Evolutionary conservation across 2,888 invertebrate species (phyloP).

Genomic region (Ectemnius lituratus): DNA sequence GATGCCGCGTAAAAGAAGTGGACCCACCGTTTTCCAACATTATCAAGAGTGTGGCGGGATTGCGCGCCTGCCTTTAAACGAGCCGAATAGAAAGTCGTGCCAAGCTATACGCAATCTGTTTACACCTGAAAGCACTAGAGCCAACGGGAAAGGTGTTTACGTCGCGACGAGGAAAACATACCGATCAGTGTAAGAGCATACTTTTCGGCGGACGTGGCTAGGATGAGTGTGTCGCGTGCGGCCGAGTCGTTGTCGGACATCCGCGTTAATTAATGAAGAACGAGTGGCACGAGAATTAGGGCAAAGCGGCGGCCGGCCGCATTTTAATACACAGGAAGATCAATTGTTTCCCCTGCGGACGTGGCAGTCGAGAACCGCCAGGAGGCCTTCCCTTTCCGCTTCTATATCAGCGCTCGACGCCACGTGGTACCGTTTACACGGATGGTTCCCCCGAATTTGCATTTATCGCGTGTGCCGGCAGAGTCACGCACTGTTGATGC

Average conservation of each 20-base stretch:
- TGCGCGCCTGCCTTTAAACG: not conserved
- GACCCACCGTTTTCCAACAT: not conserved
- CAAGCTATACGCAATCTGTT: not conserved
- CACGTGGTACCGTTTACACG: slow-evolving; percentile 68
- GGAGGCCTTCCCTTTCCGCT: slow-evolving; percentile 24
- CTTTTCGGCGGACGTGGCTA: slow-evolving; percentile 9
- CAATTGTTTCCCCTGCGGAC: slow-evolving; percentile 37
- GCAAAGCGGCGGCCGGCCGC: slow-evolving; percentile 28
- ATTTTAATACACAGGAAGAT: slow-evolving; percentile 45
- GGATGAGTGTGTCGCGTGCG: slow-evolving; percentile 25
- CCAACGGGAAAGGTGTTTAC: not conserved
- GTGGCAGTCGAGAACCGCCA: slow-evolving; percentile 19
- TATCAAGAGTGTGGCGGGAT: not conserved
- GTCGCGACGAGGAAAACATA: not conserved
- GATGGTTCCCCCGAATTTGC: slow-evolving; percentile 63
- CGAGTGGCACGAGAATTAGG: slow-evolving; percentile 36
- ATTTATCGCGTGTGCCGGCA: slow-evolving; percentile 62
- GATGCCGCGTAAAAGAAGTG: not conserved
- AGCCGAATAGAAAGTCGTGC: not conserved
- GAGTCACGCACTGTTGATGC: slow-evolving; percentile 63
- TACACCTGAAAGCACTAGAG: not conserved
- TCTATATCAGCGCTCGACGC: slow-evolving; percentile 44
- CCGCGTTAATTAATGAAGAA: slow-evolving; percentile 35
- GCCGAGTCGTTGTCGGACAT: slow-evolving; percentile 30
- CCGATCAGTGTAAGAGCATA: not conserved